These are phyloP conservation scores for Sigmodon hispidus DNA, from an alignment of 2,113 vertebrate species.

Conservation along the genomic window DNA sequence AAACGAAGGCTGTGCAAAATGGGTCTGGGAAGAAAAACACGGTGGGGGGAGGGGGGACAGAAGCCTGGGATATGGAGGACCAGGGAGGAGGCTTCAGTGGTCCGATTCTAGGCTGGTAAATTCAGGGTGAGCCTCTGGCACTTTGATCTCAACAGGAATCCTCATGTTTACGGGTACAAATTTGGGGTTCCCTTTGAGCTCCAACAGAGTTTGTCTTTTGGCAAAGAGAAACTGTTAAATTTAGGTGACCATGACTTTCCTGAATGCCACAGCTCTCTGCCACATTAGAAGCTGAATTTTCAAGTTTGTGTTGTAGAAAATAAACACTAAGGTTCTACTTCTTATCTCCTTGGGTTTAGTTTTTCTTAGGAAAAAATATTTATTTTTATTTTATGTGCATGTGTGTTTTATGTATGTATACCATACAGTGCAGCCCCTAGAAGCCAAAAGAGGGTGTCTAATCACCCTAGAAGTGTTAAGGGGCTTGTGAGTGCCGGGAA, in stretches of 20 bases:
- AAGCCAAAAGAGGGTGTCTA: background rate
- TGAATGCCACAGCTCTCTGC: background rate
- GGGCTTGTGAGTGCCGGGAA: background rate
- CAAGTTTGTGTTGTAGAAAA: constrained; percentile 44
- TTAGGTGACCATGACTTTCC: background rate
- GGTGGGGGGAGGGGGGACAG: background rate
- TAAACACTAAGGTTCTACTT: background rate
- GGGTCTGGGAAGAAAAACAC: background rate
- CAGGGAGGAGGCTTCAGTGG: background rate
- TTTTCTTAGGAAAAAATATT: background rate
- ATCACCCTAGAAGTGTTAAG: background rate
- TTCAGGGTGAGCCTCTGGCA: background rate
- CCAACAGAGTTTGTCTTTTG: constrained; percentile 5
- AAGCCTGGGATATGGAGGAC: background rate
- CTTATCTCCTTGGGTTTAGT: background rate
- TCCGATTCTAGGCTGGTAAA: background rate
- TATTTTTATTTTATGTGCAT: background rate
- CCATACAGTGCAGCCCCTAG: background rate
- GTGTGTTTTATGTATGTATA: background rate
- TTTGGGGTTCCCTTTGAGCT: background rate
- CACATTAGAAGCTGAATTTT: constrained; percentile 14
- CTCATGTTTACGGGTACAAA: background rate
- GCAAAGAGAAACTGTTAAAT: background rate
- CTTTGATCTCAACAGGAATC: background rate
- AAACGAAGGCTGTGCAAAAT: background rate